Evolutionary conservation across 2,797 vertebrate genomes (phyloP).

Genomic region (Ceryle rudis): DNA sequence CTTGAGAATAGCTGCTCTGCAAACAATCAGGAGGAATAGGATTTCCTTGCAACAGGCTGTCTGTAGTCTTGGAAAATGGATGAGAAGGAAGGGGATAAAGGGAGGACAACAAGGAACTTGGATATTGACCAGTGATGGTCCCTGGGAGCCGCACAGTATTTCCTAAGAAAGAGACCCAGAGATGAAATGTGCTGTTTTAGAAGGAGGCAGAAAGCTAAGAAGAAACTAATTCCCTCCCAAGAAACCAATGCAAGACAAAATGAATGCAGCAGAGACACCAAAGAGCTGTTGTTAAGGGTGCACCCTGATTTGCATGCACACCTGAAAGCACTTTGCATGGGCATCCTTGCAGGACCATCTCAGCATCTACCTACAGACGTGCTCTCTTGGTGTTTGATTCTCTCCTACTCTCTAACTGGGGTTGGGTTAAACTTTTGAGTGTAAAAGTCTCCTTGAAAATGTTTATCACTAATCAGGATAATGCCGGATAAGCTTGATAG

Average conservation of each 20-base stretch:
- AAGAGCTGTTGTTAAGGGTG: neutral
- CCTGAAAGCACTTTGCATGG: neutral
- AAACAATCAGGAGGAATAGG: neutral
- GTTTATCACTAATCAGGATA: neutral
- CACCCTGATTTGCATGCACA: neutral
- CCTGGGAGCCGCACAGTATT: neutral
- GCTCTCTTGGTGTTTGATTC: neutral
- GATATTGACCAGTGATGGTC: neutral
- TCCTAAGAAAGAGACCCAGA: neutral
- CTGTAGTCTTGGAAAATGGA: neutral
- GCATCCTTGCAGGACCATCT: neutral
- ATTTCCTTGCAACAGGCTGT: neutral
- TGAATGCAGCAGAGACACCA: fast-evolving
- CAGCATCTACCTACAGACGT: neutral
- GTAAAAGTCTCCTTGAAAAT: neutral
- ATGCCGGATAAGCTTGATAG: neutral
- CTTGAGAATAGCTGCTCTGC: constrained; percentile 24
- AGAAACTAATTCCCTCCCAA: neutral
- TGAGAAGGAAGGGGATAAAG: neutral
- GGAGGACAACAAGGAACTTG: neutral
- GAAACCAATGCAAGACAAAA: neutral
- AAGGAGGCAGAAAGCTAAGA: neutral
- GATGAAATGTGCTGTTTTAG: neutral
- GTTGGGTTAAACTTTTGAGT: neutral
- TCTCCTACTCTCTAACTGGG: neutral